Conservation (phyloP, 1,140 invertebrate species). For the Pseudomyrmex cubaensis region DNA sequence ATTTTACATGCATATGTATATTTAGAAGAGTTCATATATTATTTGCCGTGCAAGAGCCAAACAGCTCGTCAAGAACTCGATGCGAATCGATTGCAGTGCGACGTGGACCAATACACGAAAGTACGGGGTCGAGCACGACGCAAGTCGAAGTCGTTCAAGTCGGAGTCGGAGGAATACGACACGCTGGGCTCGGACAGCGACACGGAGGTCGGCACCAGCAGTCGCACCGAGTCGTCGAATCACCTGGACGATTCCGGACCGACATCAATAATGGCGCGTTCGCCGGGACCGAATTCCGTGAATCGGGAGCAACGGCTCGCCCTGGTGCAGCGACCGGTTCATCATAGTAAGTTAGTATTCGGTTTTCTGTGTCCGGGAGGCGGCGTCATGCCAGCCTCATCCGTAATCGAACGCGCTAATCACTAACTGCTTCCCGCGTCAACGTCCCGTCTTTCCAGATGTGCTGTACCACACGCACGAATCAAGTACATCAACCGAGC, state of each 20-base stretch:
- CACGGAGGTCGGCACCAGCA: conserved; percentile 85
- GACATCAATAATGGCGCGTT: conserved; percentile 79
- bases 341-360: conserved; percentile 88
- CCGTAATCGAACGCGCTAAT: conserved; percentile 58
- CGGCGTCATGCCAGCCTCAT: conserved; percentile 58
- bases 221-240: conserved; percentile 85
- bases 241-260: conserved; percentile 85
- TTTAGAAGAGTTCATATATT: no score
- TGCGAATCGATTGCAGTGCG: conserved; percentile 77
- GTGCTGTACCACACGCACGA: conserved; percentile 85
- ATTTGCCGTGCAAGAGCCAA: no score
- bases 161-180: conserved; percentile 88
- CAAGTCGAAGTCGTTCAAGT: conserved; percentile 85
- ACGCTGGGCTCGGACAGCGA: conserved; percentile 87
- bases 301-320: conserved; percentile 82
- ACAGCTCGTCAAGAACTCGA: conserved; percentile 1
- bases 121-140: conserved; percentile 81
- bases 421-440: conserved; percentile 68
- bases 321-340: conserved; percentile 85
- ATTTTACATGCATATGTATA: no score
- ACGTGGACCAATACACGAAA: conserved; percentile 83
- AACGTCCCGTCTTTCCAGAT: conserved; percentile 78
- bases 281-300: conserved; percentile 80
- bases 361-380: conserved; percentile 81
- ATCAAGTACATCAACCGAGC: conserved; percentile 86